A percentile compares a stretch with the other conserved stretches of the same genome.
Evolutionary conservation across 2,797 vertebrate species (phyloP).

Genomic region (Thaleichthys pacificus): DNA sequence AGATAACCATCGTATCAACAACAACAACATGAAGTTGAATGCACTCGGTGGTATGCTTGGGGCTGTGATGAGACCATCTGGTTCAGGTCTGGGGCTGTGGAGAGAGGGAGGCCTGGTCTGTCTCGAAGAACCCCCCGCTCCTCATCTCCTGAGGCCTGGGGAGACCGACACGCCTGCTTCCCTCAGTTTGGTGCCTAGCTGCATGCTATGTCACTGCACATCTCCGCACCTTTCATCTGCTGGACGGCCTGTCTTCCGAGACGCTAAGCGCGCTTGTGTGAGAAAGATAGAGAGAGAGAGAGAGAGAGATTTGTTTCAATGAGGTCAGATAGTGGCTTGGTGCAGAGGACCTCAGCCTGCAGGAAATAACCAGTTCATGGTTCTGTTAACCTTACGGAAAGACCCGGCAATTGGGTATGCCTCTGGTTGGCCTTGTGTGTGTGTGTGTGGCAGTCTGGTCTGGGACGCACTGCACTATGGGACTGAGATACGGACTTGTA

Average conservation of each 20-base stretch:
- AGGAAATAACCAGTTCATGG: slow-evolving; percentile 45
- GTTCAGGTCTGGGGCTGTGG: slow-evolving; percentile 19
- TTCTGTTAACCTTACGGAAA: slow-evolving; percentile 38
- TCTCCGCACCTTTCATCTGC: slow-evolving; percentile 22
- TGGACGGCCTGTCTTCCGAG: background rate
- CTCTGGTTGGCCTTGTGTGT: slow-evolving; percentile 26
- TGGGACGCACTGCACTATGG: too few species aligned
- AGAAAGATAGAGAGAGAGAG: background rate
- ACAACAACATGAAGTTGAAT: slow-evolving; percentile 28
- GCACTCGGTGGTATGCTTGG: background rate
- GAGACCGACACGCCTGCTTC: slow-evolving; percentile 4
- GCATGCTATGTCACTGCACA: slow-evolving; percentile 22
- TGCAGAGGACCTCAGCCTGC: slow-evolving; percentile 33
- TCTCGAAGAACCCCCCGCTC: slow-evolving; percentile 29
- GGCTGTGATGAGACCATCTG: slow-evolving; percentile 35
- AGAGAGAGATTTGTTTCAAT: background rate
- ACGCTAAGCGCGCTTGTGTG: slow-evolving; percentile 4
- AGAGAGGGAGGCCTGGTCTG: slow-evolving; percentile 23
- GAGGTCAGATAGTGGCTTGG: background rate
- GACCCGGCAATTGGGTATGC: slow-evolving; percentile 17
- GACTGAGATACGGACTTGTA: too few species aligned
- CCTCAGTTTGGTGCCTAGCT: background rate
- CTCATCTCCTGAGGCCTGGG: slow-evolving; percentile 23
- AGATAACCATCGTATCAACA: slow-evolving; percentile 59
- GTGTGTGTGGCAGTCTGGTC: slow-evolving; percentile 1